These are phyloP conservation scores for Ormyrus rosae DNA, from an alignment of 2,888 invertebrate species.

Conservation along the genomic window DNA sequence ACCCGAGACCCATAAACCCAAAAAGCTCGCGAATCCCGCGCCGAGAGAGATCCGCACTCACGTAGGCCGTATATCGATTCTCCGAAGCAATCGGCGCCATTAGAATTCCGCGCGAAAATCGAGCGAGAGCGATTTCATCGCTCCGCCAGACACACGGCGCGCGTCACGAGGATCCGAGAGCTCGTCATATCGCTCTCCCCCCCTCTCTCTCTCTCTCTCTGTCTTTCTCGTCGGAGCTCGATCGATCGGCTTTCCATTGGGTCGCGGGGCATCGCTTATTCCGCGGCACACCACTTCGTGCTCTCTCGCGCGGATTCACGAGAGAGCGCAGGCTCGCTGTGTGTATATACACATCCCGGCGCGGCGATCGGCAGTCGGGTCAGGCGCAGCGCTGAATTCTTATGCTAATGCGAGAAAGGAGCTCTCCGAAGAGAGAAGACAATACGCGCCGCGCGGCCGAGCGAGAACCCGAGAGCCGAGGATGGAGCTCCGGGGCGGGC, in stretches of 20 bases:
- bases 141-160: neutral
- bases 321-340: slow-evolving; percentile 54
- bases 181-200: neutral
- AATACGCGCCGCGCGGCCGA: slow-evolving; percentile 57
- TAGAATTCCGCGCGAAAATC: slow-evolving; percentile 35
- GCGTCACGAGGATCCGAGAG: neutral
- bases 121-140: neutral
- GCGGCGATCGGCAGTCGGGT: slow-evolving; percentile 70
- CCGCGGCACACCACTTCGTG: slow-evolving; percentile 60
- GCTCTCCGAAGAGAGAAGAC: slow-evolving; percentile 60
- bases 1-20: slow-evolving; percentile 20
- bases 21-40: neutral
- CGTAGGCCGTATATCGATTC: neutral
- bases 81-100: neutral
- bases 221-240: neutral
- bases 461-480: slow-evolving; percentile 69
- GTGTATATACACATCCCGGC: neutral
- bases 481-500: slow-evolving; percentile 53
- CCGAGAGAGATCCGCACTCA: neutral
- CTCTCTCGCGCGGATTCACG: slow-evolving; percentile 66
- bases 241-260: neutral
- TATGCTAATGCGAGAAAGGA: slow-evolving; percentile 77
- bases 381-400: slow-evolving; percentile 76
- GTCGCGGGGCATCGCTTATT: slow-evolving; percentile 61
- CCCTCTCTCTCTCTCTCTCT: slow-evolving; percentile 18